These are phyloP conservation scores for Drosophila sp. DNA, from an alignment of 1,140 invertebrate genomes.

Conservation along the genomic window DNA sequence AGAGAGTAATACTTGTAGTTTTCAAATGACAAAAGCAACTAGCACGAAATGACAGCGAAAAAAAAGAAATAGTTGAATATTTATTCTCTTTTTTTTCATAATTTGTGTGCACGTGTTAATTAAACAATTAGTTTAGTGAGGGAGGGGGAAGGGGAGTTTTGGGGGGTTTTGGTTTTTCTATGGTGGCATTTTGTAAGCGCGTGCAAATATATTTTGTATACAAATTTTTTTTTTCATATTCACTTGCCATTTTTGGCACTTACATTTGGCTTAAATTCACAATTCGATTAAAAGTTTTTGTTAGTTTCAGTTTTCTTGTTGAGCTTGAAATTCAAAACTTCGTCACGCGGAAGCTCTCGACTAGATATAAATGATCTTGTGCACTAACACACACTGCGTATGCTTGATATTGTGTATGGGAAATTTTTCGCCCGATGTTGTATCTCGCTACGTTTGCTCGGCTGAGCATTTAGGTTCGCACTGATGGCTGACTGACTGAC, in stretches of 20 bases:
- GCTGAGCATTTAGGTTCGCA: slow-evolving; percentile 74
- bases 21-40: slow-evolving; percentile 17
- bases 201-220: slow-evolving; percentile 37
- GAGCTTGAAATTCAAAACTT: not conserved
- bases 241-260: slow-evolving; percentile 48
- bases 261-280: slow-evolving; percentile 27
- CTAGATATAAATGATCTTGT: slow-evolving; percentile 15
- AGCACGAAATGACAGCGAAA: not conserved
- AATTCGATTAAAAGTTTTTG: not conserved
- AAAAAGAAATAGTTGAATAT: not conserved
- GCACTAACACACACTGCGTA: slow-evolving; percentile 42
- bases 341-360: slow-evolving; percentile 2
- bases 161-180: not conserved
- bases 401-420: slow-evolving; percentile 34
- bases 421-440: slow-evolving; percentile 23
- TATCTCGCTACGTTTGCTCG: slow-evolving; percentile 60
- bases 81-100: slow-evolving; percentile 42
- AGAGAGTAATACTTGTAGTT: not conserved
- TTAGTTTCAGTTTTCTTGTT: slow-evolving; percentile 12
- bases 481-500: slow-evolving; percentile 40
- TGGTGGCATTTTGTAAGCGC: slow-evolving; percentile 40
- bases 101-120: slow-evolving; percentile 70
- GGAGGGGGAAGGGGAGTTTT: not conserved
- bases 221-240: slow-evolving; percentile 30
- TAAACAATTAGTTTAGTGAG: slow-evolving; percentile 47